Evolutionary conservation across 2,113 vertebrate species (phyloP).

Genomic region (Numida meleagris): DNA sequence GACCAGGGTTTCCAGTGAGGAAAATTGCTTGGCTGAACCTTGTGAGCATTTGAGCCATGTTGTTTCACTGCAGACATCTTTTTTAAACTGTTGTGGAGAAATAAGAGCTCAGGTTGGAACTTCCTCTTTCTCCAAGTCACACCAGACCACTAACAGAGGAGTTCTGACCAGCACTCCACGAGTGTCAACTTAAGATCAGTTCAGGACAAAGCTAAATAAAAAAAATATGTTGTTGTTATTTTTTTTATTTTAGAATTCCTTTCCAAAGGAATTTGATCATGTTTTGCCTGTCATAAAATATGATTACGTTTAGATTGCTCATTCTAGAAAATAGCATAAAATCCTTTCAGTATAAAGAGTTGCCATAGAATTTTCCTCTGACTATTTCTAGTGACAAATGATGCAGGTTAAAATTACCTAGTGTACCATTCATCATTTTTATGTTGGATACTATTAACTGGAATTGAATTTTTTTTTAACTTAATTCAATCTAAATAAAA

Average conservation of each 20-base stretch:
- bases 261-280: slow-evolving; percentile 32
- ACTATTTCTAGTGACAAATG: slow-evolving; percentile 36
- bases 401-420: slow-evolving; percentile 27
- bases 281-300: slow-evolving; percentile 21
- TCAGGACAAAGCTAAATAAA: slow-evolving; percentile 8
- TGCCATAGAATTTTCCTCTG: not conserved
- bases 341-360: slow-evolving; percentile 4
- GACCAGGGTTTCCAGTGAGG: not conserved
- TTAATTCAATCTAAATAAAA: slow-evolving; percentile 11
- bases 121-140: not conserved
- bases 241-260: not conserved
- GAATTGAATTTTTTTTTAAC: not conserved
- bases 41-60: not conserved
- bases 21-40: not conserved
- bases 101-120: not conserved
- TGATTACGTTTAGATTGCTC: slow-evolving; percentile 45
- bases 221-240: not conserved
- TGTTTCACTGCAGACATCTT: not conserved
- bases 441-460: not conserved
- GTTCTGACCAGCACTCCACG: not conserved
- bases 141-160: not conserved
- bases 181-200: not conserved
- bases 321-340: slow-evolving; percentile 21
- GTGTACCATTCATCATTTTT: slow-evolving; percentile 7
- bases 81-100: not conserved